These are phyloP conservation scores for Epinephelus awoara DNA, from an alignment of 2,797 vertebrate genomes.

Conservation along the genomic window DNA sequence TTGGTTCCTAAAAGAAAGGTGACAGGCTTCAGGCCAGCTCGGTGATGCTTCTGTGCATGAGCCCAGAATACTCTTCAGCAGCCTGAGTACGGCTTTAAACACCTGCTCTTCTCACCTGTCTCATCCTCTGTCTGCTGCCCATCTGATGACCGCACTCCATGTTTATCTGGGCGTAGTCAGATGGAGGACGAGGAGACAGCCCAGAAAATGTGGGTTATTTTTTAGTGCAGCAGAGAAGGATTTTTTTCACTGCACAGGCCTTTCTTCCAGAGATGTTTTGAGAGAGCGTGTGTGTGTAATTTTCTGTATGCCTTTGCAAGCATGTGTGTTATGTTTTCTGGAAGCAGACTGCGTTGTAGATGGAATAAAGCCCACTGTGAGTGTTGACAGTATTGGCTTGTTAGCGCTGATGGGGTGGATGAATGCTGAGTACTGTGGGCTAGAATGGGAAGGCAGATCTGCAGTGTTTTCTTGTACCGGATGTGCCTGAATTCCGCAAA, in stretches of 20 bases:
- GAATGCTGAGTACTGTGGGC: slow-evolving; percentile 54
- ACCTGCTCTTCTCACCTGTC: slow-evolving; percentile 27
- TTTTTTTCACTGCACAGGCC: slow-evolving; percentile 26
- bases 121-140: background rate
- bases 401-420: slow-evolving; percentile 64
- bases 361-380: slow-evolving; percentile 71
- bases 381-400: slow-evolving; percentile 72
- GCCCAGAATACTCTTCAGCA: background rate
- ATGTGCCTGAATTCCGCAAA: slow-evolving; percentile 48
- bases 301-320: slow-evolving; percentile 37
- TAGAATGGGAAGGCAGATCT: slow-evolving; percentile 34
- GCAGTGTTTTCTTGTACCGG: slow-evolving; percentile 22
- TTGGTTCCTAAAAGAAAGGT: background rate
- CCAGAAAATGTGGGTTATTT: slow-evolving; percentile 27
- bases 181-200: slow-evolving; percentile 46
- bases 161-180: slow-evolving; percentile 21
- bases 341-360: slow-evolving; percentile 50
- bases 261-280: slow-evolving; percentile 35
- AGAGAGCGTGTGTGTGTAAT: slow-evolving; percentile 31
- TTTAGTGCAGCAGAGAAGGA: slow-evolving; percentile 22
- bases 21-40: background rate
- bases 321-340: slow-evolving; percentile 58
- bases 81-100: slow-evolving; percentile 9
- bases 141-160: slow-evolving; percentile 23
- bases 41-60: background rate